Evolutionary conservation across 2,888 invertebrate species (phyloP), one percentile per base, ranked within the genome.

Genomic region (Drosophila prostipennis): DNA sequence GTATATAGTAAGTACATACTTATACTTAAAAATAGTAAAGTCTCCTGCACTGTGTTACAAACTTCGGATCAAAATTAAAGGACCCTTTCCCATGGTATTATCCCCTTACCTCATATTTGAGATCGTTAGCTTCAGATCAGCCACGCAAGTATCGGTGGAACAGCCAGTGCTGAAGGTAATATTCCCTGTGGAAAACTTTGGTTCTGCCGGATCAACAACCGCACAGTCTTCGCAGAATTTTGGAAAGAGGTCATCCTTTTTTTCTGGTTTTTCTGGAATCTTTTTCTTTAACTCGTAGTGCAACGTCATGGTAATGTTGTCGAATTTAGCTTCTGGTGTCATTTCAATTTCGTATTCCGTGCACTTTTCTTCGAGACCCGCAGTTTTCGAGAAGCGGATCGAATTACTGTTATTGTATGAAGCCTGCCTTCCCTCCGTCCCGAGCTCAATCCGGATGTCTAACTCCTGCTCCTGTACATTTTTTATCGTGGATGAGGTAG

Each of bases 151-250:
- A 2, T 90, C 90, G 1, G 86, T 82, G 36, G 79, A 80, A 48
- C 92, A 92, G 2, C 91, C 92, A 0, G 91, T 91, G 70, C 89
- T 91, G 55, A 92, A 92, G 16, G 90, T 89, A 11, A 92, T 91
- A 67, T 90, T 91, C 58, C 91, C 90, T 0, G 78, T 71, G 40
- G 75, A 85, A 0, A 84, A 79, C 57, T 87, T 90, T 3, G 90
- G 78, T 53, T 91, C 91, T 10, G 84, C 81, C 2, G 92, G 92
- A 90, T 92, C 91, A 1, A 92, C 89, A 3, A 91, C 90, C 1
- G 90, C 91, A 60, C 92, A 92, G 2, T 76, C 88, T 26, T 90
- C 89, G 63, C 92, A 92, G 76, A 92, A 92, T 2, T 74, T 91
- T 91, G 26, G 10, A 29, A 26, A 6, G 16, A 13, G 29, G 5